Evolutionary conservation across 2,797 vertebrate species (phyloP), one percentile per base, ranked within the genome.

Genomic region (Crocodylus rhombifer): DNA sequence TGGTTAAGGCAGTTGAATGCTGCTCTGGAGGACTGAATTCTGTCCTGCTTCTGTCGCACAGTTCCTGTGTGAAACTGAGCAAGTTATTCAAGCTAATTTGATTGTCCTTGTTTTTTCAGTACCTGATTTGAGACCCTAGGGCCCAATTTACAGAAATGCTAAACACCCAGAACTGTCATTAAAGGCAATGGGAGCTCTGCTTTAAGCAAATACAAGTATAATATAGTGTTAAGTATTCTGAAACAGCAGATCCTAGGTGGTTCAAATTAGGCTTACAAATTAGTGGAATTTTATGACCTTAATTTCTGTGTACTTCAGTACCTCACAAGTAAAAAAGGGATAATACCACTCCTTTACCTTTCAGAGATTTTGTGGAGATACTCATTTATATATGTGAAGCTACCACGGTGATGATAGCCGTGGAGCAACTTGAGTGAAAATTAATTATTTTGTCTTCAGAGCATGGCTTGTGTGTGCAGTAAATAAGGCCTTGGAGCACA

Each of bases 1-100:
- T 51, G 42, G 42, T 51, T 51, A 51, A 51, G 42, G 36, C 63
- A 77, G 26, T 17, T 56, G n/a, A 69, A 56, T 14, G 63, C 21
- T 36, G 10, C 5, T 69, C 14, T 36, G 18, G 56, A 61, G 28
- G 56, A 0, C 0, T 28, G 21, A 51, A 77, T 8, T 17, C 5
- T 23, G 28, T 51, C 55, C 33, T 79, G 65, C 26, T 55, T 33
- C 33, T 65, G 67, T 28, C 18, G 67, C 8, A 51, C 42, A 28
- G 5, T 33, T 80, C 33, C 76, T 79, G 30, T 21, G 26, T 7
- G 60, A 63, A 20, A 5, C 3, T 64, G 60, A 21, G 42, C 42
- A 42, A 6, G 55, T 79, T 65, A 21, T 76, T 78, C 16, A 55
- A 63, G 76, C 15, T 60, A 33, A 26, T 75, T 60, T 28, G 36